Conservation (phyloP, 2,797 vertebrate genomes). For the Hydrophis major region DNA sequence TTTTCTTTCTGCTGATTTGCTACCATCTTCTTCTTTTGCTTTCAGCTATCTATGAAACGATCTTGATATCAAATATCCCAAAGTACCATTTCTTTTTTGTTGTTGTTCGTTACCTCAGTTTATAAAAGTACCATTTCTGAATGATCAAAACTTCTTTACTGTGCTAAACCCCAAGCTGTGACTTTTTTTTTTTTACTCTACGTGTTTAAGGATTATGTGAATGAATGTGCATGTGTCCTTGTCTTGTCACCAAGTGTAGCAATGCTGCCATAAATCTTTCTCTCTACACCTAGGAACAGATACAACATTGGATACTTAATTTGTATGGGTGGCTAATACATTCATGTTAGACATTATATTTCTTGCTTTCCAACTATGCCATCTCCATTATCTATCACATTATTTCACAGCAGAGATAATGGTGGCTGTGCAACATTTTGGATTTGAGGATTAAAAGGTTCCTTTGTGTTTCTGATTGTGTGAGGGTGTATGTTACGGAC, state of each 20-base stretch:
- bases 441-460: background rate
- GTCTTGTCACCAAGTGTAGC: background rate
- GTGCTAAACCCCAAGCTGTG: background rate
- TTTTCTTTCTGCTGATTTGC: background rate
- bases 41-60: background rate
- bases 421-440: background rate
- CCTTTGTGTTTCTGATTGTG: background rate
- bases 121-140: background rate
- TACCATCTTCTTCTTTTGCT: background rate
- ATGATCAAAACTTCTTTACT: background rate
- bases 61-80: background rate
- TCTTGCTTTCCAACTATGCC: background rate
- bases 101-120: too few species aligned
- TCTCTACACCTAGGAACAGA: background rate
- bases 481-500: background rate
- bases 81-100: background rate
- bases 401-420: background rate
- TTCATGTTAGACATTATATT: background rate
- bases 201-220: background rate
- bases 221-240: background rate
- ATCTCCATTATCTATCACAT: background rate
- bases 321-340: background rate
- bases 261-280: background rate
- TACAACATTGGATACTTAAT: background rate
- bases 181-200: background rate